Percentiles rank a stretch among this genome's conserved stretches.
These are phyloP conservation scores for Ptychoptera albimana DNA, from an alignment of 2,888 invertebrate genomes.

Conservation along the genomic window DNA sequence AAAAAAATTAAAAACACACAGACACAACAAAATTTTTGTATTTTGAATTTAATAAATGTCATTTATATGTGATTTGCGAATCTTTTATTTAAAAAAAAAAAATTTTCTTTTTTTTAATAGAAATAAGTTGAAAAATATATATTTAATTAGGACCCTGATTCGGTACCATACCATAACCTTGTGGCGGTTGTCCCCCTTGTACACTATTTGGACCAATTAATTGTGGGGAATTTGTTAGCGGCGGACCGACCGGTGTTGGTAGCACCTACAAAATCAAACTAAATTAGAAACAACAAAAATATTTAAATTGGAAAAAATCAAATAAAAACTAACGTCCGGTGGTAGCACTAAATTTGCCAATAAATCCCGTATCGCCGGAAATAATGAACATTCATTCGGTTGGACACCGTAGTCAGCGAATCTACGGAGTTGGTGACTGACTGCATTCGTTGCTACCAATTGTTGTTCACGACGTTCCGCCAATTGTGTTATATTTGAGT, in stretches of 20 bases:
- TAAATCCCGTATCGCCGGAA: constrained; percentile 80
- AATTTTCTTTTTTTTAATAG: no score
- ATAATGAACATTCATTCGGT: constrained; percentile 81
- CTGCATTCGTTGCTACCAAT: constrained; percentile 43
- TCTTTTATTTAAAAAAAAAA: no score
- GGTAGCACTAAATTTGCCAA: constrained; percentile 70
- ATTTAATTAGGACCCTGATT: constrained; percentile 19
- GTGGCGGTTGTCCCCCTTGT: constrained; percentile 19
- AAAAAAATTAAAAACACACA: no score
- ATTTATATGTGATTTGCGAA: no score
- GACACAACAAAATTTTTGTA: no score
- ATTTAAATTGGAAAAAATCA: background rate
- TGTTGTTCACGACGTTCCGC: constrained; percentile 66
- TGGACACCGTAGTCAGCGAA: constrained; percentile 56
- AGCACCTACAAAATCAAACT: constrained; percentile 23
- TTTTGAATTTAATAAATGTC: no score
- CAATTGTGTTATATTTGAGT: constrained; percentile 69
- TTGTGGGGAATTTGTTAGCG: constrained; percentile 38
- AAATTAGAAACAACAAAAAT: constrained; percentile 8
- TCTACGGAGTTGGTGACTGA: constrained; percentile 45
- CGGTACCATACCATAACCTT: constrained; percentile 24
- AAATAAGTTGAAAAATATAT: no score
- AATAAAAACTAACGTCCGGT: constrained; percentile 42
- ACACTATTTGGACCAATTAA: constrained; percentile 28
- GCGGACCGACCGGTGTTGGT: constrained; percentile 29